Percentiles rank a stretch among this genome's conserved stretches.
Evolutionary conservation across 2,888 invertebrate species (phyloP).

Genomic region (Parnassius apollo): DNA sequence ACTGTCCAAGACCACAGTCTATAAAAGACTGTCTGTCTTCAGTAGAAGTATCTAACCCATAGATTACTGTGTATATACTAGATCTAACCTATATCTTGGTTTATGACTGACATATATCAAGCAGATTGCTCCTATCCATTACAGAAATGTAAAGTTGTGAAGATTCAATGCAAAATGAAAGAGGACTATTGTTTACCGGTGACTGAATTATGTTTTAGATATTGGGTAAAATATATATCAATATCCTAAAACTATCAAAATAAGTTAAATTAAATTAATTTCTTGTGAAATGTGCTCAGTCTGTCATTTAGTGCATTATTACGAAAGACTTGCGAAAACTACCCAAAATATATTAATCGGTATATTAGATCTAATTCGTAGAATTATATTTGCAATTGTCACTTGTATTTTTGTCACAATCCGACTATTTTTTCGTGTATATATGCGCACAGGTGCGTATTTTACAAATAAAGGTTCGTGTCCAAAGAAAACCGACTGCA

Average conservation of each 20-base stretch:
- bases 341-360: slow-evolving; percentile 20
- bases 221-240: slow-evolving; percentile 1
- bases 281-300: slow-evolving; percentile 22
- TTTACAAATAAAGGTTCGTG: slow-evolving; percentile 16
- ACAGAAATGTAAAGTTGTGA: slow-evolving; percentile 17
- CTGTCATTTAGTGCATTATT: slow-evolving; percentile 21
- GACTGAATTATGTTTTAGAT: slow-evolving; percentile 6
- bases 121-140: not conserved
- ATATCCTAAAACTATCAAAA: slow-evolving; percentile 1
- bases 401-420: slow-evolving; percentile 10
- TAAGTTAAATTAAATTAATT: slow-evolving; percentile 15
- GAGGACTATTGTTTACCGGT: not conserved
- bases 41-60: no score
- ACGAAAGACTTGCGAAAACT: slow-evolving; percentile 17
- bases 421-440: not conserved
- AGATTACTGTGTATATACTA: no score
- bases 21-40: no score
- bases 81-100: no score
- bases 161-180: slow-evolving; percentile 7
- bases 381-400: slow-evolving; percentile 11
- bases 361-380: slow-evolving; percentile 9
- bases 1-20: no score
- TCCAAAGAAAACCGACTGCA: slow-evolving; percentile 4
- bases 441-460: not conserved
- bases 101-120: no score